Evolutionary conservation across 2,113 vertebrate species (phyloP).

Genomic region (Eleginops maclovinus): DNA sequence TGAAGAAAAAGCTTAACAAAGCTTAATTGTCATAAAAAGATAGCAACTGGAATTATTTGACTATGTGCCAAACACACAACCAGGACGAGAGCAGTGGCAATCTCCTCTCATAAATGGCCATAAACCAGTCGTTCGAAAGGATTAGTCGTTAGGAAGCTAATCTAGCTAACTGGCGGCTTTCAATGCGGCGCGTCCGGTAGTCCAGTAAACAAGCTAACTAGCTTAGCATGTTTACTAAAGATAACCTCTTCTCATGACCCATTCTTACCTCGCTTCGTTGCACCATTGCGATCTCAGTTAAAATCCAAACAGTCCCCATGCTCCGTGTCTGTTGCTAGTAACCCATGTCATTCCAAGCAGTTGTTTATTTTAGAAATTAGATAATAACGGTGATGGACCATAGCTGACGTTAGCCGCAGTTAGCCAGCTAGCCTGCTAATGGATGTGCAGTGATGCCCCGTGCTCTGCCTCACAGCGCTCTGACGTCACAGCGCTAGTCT

Average conservation of each 20-base stretch:
- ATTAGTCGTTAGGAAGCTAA: slow-evolving; percentile 23
- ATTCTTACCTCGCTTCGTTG: slow-evolving; percentile 65
- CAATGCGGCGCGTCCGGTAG: slow-evolving; percentile 45
- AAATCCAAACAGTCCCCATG: slow-evolving; percentile 44
- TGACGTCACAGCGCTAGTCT: slow-evolving; percentile 64
- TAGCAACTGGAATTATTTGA: slow-evolving; percentile 10
- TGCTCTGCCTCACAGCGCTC: neutral
- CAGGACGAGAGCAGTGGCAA: neutral
- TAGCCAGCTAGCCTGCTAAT: slow-evolving; percentile 62
- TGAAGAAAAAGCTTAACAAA: slow-evolving; percentile 8
- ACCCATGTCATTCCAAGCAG: slow-evolving; percentile 25
- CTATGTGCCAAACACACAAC: slow-evolving; percentile 13
- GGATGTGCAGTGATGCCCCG: slow-evolving; percentile 45
- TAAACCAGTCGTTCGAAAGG: neutral
- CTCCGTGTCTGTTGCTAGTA: neutral
- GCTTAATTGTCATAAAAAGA: slow-evolving; percentile 2
- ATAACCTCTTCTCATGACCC: slow-evolving; percentile 16
- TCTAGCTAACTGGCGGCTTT: neutral
- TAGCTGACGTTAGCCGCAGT: slow-evolving; percentile 51
- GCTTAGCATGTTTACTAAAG: slow-evolving; percentile 57
- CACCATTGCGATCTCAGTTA: slow-evolving; percentile 15
- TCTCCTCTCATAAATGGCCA: neutral
- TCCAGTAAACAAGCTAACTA: slow-evolving; percentile 70
- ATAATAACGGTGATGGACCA: slow-evolving; percentile 27
- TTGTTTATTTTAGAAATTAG: slow-evolving; percentile 4